These are phyloP conservation scores for Sicus ferrugineus DNA, from an alignment of 2,888 invertebrate species.

Conservation along the genomic window DNA sequence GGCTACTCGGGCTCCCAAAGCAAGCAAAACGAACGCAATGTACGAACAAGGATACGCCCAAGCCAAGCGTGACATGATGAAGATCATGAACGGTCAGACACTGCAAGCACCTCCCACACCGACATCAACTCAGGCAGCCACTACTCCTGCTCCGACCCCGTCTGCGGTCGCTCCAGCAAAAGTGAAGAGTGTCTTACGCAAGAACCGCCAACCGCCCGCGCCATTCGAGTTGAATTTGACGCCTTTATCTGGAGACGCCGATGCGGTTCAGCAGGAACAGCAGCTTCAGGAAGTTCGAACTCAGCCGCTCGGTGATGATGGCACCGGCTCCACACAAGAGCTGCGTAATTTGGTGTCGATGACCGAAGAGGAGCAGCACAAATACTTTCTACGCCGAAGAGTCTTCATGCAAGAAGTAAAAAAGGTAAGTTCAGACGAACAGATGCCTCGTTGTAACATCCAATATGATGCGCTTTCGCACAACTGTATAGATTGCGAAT, in stretches of 20 bases:
- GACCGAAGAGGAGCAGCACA: conserved; percentile 50
- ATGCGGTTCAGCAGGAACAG: conserved; percentile 39
- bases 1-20: not conserved
- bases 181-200: conserved; percentile 58
- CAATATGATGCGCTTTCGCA: not conserved
- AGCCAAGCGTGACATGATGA: conserved; percentile 28
- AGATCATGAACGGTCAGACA: conserved; percentile 28
- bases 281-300: conserved; percentile 62
- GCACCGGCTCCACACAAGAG: conserved; percentile 42
- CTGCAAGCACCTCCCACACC: conserved; percentile 10
- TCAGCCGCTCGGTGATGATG: conserved; percentile 65
- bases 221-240: conserved; percentile 56
- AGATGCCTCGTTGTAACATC: too few relatives aligned
- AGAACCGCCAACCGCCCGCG: conserved; percentile 59
- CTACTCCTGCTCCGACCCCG: not conserved
- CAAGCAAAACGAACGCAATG: too few relatives aligned
- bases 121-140: not conserved
- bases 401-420: conserved; percentile 56
- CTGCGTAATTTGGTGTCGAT: conserved; percentile 27
- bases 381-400: conserved; percentile 53
- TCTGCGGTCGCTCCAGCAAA: conserved; percentile 35
- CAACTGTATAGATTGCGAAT: conserved; percentile 44
- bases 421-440: conserved; percentile 50
- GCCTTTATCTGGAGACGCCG: conserved; percentile 41
- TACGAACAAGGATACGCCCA: too few relatives aligned